These are phyloP conservation scores for Cryptotis parvus DNA, from an alignment of 2,113 vertebrate species.

Conservation along the genomic window DNA sequence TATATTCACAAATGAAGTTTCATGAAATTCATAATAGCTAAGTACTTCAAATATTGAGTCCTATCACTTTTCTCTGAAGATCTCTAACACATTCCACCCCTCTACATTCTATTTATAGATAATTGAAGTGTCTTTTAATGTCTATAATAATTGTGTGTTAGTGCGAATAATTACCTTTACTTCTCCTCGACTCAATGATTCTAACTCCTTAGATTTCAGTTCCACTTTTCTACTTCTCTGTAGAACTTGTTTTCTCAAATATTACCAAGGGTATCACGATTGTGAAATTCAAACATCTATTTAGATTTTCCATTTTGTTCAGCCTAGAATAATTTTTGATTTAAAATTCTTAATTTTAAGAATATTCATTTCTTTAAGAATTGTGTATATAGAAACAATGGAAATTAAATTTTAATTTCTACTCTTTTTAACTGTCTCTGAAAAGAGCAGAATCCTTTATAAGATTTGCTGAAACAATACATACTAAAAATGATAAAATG, in stretches of 20 bases:
- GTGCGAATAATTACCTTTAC: not conserved
- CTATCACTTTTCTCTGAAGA: slow-evolving; percentile 61
- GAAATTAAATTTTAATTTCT: not conserved
- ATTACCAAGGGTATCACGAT: not conserved
- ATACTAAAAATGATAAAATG: not conserved
- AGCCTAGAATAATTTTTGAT: not conserved
- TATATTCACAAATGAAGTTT: slow-evolving; percentile 72
- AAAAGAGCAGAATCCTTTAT: not conserved
- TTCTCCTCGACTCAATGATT: not conserved
- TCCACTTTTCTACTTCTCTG: not conserved
- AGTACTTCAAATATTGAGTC: slow-evolving; percentile 56
- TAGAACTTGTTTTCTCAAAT: not conserved
- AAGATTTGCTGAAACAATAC: not conserved
- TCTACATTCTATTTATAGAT: slow-evolving; percentile 54
- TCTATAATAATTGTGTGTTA: not conserved
- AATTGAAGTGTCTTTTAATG: slow-evolving; percentile 30
- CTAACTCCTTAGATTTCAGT: not conserved
- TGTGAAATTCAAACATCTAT: not conserved
- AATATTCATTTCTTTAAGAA: too few relatives aligned
- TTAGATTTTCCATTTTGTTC: not conserved
- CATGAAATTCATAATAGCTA: slow-evolving; percentile 66
- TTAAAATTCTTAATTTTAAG: too few relatives aligned
- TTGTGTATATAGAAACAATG: not conserved
- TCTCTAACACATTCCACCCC: slow-evolving; percentile 33
- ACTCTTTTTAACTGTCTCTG: not conserved